These are phyloP conservation scores for Ganaspis sp. DNA, from an alignment of 1,140 invertebrate genomes.

Conservation along the genomic window DNA sequence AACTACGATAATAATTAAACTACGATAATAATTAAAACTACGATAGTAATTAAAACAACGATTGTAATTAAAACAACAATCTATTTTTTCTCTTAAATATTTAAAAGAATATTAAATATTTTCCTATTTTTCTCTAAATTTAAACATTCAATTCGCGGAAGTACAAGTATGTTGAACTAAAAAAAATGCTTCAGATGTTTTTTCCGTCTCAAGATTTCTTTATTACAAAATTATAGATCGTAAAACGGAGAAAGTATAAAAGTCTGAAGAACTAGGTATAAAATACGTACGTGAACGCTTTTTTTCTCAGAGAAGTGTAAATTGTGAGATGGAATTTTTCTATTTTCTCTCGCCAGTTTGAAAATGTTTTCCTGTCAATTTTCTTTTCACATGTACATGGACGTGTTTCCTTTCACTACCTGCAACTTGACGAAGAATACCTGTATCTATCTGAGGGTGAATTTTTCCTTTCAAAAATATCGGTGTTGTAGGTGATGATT, in stretches of 20 bases:
- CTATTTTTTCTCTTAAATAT: no score
- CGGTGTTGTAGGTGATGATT: constrained; percentile 6
- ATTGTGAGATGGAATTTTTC: constrained; percentile 11
- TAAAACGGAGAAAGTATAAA: background rate
- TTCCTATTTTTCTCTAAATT: no score
- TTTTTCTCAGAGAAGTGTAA: background rate
- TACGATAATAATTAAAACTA: no score
- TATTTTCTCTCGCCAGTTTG: background rate
- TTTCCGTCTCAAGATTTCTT: no score
- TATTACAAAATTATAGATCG: no score
- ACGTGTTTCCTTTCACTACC: background rate
- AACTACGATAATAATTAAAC: no score
- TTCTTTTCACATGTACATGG: constrained; percentile 1
- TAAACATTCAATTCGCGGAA: no score
- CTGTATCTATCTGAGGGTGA: background rate
- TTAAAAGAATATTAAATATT: no score
- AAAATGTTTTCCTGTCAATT: constrained; percentile 21
- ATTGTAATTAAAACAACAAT: no score
- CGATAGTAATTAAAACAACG: no score
- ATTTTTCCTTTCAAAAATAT: constrained; percentile 15
- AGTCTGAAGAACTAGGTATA: background rate
- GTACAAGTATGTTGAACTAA: no score
- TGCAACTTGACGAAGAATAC: constrained; percentile 15
- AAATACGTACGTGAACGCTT: background rate
- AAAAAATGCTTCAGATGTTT: no score